phyloP scores from a whole-genome alignment of 1,140 invertebrate species.

The Bicyclus anynana region DNA sequence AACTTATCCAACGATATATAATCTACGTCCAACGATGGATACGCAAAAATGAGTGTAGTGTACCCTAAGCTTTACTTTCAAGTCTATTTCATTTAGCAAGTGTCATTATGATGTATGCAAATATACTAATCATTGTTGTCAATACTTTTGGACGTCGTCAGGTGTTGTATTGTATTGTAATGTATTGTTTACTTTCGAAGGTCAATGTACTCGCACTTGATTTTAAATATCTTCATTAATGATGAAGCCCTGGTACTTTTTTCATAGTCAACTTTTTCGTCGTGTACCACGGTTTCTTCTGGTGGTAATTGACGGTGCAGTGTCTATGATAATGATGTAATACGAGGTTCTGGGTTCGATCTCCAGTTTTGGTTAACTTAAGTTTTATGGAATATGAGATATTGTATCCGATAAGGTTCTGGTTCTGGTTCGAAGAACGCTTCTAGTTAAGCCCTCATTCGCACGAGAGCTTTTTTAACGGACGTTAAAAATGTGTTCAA shows the following conservation, averaged over 20 bases:
- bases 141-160: constrained; percentile 5
- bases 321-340: too few relatives aligned
- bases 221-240: not conserved
- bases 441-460: too few relatives aligned
- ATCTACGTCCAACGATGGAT: too few relatives aligned
- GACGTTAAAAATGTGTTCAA: too few relatives aligned
- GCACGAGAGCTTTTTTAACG: too few relatives aligned
- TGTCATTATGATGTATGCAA: constrained; percentile 19
- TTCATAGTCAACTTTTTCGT: not conserved
- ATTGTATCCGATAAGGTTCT: too few relatives aligned
- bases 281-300: not conserved
- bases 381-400: too few relatives aligned
- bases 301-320: not conserved
- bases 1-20: too few relatives aligned
- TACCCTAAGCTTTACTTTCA: not conserved
- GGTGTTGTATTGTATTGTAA: not conserved
- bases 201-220: constrained; percentile 4
- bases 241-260: not conserved
- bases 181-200: constrained; percentile 3
- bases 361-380: too few relatives aligned
- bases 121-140: constrained; percentile 16
- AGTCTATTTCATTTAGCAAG: constrained; percentile 2
- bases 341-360: too few relatives aligned
- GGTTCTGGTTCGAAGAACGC: too few relatives aligned
- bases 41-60: too few relatives aligned